These are phyloP conservation scores for Neolamprologus falcicula DNA, from an alignment of 2,113 vertebrate genomes.

Conservation along the genomic window DNA sequence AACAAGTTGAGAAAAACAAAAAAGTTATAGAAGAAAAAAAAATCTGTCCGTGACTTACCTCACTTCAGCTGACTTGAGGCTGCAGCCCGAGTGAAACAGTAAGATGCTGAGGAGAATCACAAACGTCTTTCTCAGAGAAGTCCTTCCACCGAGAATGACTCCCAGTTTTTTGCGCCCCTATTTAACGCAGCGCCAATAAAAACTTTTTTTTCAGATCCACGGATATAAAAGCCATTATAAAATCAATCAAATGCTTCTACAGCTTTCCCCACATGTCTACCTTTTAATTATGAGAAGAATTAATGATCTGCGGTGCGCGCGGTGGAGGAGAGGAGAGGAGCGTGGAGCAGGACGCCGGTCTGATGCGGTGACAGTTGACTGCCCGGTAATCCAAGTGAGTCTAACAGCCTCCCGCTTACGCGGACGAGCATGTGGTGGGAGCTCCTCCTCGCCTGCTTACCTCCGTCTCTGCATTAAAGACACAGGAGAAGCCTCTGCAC, in stretches of 20 bases:
- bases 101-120: background rate
- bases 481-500: background rate
- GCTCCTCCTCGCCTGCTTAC: conserved; percentile 62
- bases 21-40: background rate
- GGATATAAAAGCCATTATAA: conserved; percentile 6
- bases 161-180: conserved; percentile 25
- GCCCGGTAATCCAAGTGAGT: conserved; percentile 65
- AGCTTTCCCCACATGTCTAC: background rate
- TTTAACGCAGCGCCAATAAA: conserved; percentile 22
- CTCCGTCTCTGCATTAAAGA: conserved; percentile 14
- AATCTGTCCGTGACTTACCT: conserved; percentile 21
- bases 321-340: background rate
- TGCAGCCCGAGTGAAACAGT: background rate
- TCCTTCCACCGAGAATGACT: conserved; percentile 29
- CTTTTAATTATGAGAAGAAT: background rate
- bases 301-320: background rate
- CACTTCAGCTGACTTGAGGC: background rate
- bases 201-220: conserved; percentile 27
- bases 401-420: conserved; percentile 40
- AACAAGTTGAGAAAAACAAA: background rate
- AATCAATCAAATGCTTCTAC: background rate
- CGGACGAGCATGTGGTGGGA: conserved; percentile 23
- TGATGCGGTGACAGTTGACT: conserved; percentile 47
- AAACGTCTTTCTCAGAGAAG: background rate
- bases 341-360: conserved; percentile 3